These are phyloP conservation scores for Cheilosia vulpina DNA, from an alignment of 2,888 invertebrate genomes.

Conservation along the genomic window DNA sequence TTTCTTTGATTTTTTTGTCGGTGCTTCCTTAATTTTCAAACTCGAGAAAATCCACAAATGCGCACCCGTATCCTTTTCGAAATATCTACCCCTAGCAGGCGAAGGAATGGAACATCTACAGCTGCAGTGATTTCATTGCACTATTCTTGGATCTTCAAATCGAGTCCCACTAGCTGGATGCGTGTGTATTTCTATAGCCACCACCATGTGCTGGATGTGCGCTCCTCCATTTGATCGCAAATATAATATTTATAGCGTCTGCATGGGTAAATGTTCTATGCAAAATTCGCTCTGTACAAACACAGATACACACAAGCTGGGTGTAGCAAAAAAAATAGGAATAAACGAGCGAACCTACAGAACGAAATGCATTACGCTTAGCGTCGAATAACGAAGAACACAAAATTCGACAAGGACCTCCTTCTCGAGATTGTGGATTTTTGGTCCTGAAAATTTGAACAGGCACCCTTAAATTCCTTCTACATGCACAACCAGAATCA, in stretches of 20 bases:
- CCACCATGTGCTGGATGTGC: slow-evolving; percentile 41
- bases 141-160: slow-evolving; percentile 37
- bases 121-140: slow-evolving; percentile 67
- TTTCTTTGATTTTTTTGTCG: slow-evolving; percentile 21
- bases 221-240: slow-evolving; percentile 66
- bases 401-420: slow-evolving; percentile 51
- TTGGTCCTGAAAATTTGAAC: slow-evolving; percentile 38
- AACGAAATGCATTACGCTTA: slow-evolving; percentile 59
- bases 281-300: slow-evolving; percentile 51
- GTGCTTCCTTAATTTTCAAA: slow-evolving; percentile 1
- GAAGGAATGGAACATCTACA: slow-evolving; percentile 34
- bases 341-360: not conserved
- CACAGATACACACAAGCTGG: slow-evolving; percentile 32
- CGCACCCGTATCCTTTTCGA: slow-evolving; percentile 62
- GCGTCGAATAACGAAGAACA: slow-evolving; percentile 42
- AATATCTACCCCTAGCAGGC: slow-evolving; percentile 7
- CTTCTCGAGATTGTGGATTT: slow-evolving; percentile 16
- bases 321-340: slow-evolving; percentile 6
- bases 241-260: slow-evolving; percentile 72
- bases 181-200: slow-evolving; percentile 24
- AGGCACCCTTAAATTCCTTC: slow-evolving; percentile 59
- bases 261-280: slow-evolving; percentile 65
- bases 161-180: slow-evolving; percentile 23
- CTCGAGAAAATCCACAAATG: slow-evolving; percentile 55
- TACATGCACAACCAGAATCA: slow-evolving; percentile 62